Percentiles rank a stretch among this genome's conserved stretches.
Evolutionary conservation across 23 tunicate species (phyloP).

Genomic region (Trididemnum miniatum): DNA sequence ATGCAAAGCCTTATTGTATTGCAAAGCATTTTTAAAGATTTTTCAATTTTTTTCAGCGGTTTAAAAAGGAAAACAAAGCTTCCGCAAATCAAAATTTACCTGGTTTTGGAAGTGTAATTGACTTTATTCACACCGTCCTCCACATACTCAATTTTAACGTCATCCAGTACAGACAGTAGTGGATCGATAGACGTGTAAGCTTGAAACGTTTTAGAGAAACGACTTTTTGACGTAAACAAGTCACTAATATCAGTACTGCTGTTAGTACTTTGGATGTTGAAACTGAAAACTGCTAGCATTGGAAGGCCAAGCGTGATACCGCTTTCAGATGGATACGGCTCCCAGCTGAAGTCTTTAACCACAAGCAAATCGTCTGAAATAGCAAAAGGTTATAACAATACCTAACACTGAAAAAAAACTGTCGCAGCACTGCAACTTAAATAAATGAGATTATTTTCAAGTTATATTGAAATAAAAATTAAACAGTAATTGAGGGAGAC

Average conservation of each 20-base stretch:
- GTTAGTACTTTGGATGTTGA: background rate
- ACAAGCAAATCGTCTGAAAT: conserved; percentile 27
- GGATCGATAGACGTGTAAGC: conserved; percentile 22
- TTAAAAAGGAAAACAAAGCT: background rate
- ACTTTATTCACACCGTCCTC: background rate
- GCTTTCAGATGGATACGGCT: background rate
- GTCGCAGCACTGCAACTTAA: too few species aligned
- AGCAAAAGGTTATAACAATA: background rate
- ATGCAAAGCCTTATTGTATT: too few species aligned
- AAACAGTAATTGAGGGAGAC: too few species aligned
- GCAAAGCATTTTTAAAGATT: too few species aligned
- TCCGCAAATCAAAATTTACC: conserved; percentile 17
- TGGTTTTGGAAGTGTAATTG: background rate
- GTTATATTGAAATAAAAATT: too few species aligned
- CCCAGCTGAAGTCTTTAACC: conserved; percentile 7
- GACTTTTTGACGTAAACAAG: background rate
- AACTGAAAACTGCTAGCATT: background rate
- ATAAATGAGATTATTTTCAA: too few species aligned
- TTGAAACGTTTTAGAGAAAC: background rate
- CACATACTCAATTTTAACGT: background rate
- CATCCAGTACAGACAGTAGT: background rate
- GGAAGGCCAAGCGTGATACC: background rate
- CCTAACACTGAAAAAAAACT: too few species aligned
- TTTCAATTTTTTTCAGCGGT: too few species aligned
- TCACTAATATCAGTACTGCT: background rate